Evolutionary conservation across 2,797 vertebrate genomes (phyloP).

Genomic region (Poeciliopsis turneri): DNA sequence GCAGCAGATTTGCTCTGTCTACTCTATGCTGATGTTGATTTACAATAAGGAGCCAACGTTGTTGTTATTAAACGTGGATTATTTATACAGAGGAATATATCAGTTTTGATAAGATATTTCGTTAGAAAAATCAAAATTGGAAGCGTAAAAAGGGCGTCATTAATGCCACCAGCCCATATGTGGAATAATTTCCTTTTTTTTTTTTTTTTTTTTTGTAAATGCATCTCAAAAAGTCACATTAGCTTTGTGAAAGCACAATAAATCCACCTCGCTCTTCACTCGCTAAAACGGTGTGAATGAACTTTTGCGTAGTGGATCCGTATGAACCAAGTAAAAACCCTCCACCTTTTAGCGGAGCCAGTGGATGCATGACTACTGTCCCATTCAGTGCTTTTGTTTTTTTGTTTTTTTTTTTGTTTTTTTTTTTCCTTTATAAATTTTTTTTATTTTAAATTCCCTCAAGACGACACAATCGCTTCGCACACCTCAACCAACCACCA

Average conservation of each 20-base stretch:
- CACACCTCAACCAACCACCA: conserved; percentile 39
- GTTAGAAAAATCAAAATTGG: conserved; percentile 80
- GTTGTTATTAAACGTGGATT: conserved; percentile 79
- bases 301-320: conserved; percentile 46
- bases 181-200: conserved; percentile 45
- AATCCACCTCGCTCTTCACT: conserved; percentile 58
- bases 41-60: conserved; percentile 80
- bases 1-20: conserved; percentile 87
- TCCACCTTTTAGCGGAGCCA: conserved; percentile 53
- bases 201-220: conserved; percentile 58
- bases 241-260: conserved; percentile 78
- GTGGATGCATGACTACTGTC: conserved; percentile 81
- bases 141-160: conserved; percentile 69
- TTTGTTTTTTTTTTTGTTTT: no score
- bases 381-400: conserved; percentile 36
- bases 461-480: conserved; percentile 41
- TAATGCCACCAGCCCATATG: conserved; percentile 72
- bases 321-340: conserved; percentile 50
- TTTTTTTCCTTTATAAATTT: no score
- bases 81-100: conserved; percentile 82
- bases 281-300: conserved; percentile 49
- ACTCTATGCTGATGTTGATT: conserved; percentile 82
- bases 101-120: conserved; percentile 79
- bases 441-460: conserved; percentile 32
- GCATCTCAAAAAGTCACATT: conserved; percentile 58